Percentiles rank a stretch among this genome's conserved stretches.
Conservation (phyloP, 2,113 vertebrate genomes). For the Progne subis region DNA sequence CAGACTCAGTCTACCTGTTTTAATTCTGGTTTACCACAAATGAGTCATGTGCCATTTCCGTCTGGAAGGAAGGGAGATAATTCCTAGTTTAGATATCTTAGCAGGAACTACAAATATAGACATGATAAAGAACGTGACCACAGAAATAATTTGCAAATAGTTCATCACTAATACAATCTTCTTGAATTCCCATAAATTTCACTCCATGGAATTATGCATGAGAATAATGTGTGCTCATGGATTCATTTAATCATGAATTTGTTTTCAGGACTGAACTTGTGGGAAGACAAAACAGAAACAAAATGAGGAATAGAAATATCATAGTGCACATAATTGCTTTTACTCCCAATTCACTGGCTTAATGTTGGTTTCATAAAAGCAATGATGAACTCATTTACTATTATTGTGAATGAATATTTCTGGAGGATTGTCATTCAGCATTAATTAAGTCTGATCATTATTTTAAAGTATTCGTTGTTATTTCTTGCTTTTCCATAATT, state of each 20-base stretch:
- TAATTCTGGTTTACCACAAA: background rate
- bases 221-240: slow-evolving; percentile 8
- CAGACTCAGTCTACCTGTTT: background rate
- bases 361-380: slow-evolving; percentile 33
- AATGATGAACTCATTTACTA: slow-evolving; percentile 34
- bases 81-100: background rate
- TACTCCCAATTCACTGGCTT: slow-evolving; percentile 19
- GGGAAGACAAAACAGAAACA: slow-evolving; percentile 24
- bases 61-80: background rate
- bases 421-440: background rate
- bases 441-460: slow-evolving; percentile 35
- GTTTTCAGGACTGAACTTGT: slow-evolving; percentile 14
- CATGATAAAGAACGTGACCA: background rate
- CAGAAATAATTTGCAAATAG: background rate
- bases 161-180: slow-evolving; percentile 17
- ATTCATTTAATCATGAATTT: background rate
- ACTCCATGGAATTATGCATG: background rate
- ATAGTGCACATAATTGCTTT: slow-evolving; percentile 4
- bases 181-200: slow-evolving; percentile 9
- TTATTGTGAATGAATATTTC: slow-evolving; percentile 15
- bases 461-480: background rate
- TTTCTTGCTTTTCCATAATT: background rate
- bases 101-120: background rate
- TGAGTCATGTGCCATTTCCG: background rate
- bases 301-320: slow-evolving; percentile 33